Evolutionary conservation across 2,797 vertebrate species (phyloP).

Genomic region (Tapirus indicus): DNA sequence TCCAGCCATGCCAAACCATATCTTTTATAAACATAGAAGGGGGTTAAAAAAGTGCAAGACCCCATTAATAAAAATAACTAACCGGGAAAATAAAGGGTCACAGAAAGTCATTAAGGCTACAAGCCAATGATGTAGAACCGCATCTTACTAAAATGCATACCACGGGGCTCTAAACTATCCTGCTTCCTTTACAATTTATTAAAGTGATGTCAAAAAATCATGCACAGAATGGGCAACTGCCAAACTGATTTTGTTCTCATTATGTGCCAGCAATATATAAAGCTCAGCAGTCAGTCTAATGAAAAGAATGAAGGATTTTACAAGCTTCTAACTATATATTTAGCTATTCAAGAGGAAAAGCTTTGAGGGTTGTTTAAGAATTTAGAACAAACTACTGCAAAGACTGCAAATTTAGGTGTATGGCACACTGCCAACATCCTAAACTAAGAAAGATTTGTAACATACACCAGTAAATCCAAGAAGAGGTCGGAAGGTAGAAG

Average conservation of each 20-base stretch:
- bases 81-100: background rate
- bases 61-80: background rate
- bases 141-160: background rate
- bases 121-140: background rate
- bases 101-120: background rate
- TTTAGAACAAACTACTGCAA: background rate
- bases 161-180: fast-evolving
- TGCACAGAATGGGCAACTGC: background rate
- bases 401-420: background rate
- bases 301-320: background rate
- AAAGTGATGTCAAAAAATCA: background rate
- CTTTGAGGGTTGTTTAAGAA: background rate
- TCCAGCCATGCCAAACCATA: background rate
- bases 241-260: background rate
- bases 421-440: background rate
- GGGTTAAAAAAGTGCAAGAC: fast-evolving
- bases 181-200: background rate
- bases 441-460: background rate
- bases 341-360: background rate
- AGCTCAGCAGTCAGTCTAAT: background rate
- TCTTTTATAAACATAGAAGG: background rate
- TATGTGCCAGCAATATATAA: conserved; percentile 5
- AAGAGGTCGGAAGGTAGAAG: background rate
- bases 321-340: background rate
- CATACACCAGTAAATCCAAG: background rate